Evolutionary conservation across 2,113 vertebrate species (phyloP).

Genomic region (Struthio camelus): DNA sequence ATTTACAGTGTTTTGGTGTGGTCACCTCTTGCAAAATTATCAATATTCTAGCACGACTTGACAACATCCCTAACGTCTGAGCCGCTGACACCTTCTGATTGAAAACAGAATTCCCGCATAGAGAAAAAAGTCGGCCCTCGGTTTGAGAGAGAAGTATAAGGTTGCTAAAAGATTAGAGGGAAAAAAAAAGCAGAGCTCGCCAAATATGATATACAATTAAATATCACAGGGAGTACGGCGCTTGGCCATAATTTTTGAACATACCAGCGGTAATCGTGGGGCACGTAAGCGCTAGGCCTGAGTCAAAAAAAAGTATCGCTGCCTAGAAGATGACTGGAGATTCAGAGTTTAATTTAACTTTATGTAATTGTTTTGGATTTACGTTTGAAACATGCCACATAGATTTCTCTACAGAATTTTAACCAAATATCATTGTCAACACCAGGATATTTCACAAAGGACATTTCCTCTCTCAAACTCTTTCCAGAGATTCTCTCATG

Average conservation of each 20-base stretch:
- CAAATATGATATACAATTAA: conserved; percentile 11
- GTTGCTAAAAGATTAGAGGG: conserved; percentile 56
- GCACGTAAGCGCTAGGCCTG: accelerated
- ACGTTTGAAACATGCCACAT: background rate
- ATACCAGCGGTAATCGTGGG: background rate
- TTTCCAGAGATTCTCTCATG: background rate
- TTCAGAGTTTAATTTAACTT: background rate
- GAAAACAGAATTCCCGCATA: conserved; percentile 48
- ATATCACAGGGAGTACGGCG: conserved; percentile 3
- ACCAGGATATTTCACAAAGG: background rate
- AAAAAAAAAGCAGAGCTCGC: conserved; percentile 30
- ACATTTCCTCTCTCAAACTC: background rate
- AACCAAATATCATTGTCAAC: background rate
- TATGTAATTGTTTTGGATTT: background rate
- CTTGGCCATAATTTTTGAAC: background rate
- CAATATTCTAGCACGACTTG: conserved; percentile 17
- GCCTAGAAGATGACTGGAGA: background rate
- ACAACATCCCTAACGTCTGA: conserved; percentile 25
- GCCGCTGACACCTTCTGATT: conserved; percentile 57
- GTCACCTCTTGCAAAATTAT: conserved; percentile 31
- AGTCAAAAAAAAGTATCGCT: background rate
- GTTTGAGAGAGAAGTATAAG: conserved; percentile 25
- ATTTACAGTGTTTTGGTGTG: conserved; percentile 29
- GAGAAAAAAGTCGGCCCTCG: background rate
- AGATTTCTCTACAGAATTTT: background rate